phyloP scores from a whole-genome alignment of 2,113 vertebrate species.

The Orthonyx spaldingii region DNA sequence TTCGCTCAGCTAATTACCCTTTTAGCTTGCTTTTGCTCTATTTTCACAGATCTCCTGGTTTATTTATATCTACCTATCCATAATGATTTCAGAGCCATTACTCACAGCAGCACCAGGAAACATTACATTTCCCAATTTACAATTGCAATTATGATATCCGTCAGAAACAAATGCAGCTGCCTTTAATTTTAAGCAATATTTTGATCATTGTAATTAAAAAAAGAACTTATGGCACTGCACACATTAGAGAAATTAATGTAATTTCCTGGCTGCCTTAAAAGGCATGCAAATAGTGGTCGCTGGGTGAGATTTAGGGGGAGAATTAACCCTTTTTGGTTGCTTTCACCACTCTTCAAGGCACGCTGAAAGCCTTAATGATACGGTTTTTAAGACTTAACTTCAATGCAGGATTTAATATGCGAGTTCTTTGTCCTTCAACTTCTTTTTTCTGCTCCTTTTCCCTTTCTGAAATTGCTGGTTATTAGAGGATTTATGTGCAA shows the following conservation, averaged over 20 bases:
- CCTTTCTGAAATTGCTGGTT: slow-evolving; percentile 57
- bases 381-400: background rate
- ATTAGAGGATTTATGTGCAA: slow-evolving; percentile 68
- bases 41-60: slow-evolving; percentile 67
- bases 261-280: slow-evolving; percentile 64
- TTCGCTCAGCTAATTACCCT: slow-evolving; percentile 68
- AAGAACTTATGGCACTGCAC: slow-evolving; percentile 63
- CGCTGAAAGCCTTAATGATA: background rate
- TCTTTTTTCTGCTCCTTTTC: background rate
- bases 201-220: slow-evolving; percentile 81
- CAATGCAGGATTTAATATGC: background rate
- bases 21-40: slow-evolving; percentile 63
- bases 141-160: slow-evolving; percentile 73
- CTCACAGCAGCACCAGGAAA: slow-evolving; percentile 69
- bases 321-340: background rate
- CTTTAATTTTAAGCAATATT: slow-evolving; percentile 78
- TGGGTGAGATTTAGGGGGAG: background rate
- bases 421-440: slow-evolving; percentile 42
- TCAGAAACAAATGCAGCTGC: slow-evolving; percentile 78
- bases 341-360: background rate
- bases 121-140: slow-evolving; percentile 75
- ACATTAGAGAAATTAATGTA: slow-evolving; percentile 72
- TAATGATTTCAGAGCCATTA: slow-evolving; percentile 66
- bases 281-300: background rate
- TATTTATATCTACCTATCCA: slow-evolving; percentile 74